These are phyloP conservation scores for Carassius gibelio DNA, from an alignment of 2,113 vertebrate species.

Conservation along the genomic window DNA sequence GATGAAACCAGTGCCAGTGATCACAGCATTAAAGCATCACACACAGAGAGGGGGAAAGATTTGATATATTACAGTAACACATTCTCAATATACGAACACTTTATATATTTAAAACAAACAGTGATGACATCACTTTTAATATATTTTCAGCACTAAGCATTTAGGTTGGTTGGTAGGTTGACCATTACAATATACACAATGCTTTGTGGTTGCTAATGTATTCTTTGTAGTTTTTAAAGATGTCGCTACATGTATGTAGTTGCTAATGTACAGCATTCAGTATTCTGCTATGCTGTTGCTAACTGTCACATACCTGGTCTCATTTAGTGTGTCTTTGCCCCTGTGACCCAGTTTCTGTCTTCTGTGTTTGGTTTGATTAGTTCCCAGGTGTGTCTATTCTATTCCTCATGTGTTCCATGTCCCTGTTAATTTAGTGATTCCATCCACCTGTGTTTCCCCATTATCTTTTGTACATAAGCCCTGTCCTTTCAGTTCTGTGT, in stretches of 20 bases:
- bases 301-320: no score
- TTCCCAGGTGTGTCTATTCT: no score
- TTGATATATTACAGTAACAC: constrained; percentile 3
- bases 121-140: constrained; percentile 11
- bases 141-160: constrained; percentile 5
- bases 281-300: neutral
- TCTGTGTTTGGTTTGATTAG: no score
- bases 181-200: neutral
- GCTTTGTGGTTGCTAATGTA: neutral
- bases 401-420: no score
- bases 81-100: neutral
- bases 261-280: neutral
- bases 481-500: no score
- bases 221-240: neutral
- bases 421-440: no score
- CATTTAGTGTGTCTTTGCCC: no score
- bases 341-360: no score
- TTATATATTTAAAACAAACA: constrained; percentile 6
- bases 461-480: no score
- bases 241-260: neutral
- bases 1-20: constrained; percentile 13
- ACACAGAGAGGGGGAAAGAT: constrained; percentile 2
- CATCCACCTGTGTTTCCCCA: no score
- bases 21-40: constrained; percentile 2
- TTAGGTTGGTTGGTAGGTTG: neutral